Conservation (phyloP, 2,888 invertebrate species). For the Subacronicta megacephala region DNA sequence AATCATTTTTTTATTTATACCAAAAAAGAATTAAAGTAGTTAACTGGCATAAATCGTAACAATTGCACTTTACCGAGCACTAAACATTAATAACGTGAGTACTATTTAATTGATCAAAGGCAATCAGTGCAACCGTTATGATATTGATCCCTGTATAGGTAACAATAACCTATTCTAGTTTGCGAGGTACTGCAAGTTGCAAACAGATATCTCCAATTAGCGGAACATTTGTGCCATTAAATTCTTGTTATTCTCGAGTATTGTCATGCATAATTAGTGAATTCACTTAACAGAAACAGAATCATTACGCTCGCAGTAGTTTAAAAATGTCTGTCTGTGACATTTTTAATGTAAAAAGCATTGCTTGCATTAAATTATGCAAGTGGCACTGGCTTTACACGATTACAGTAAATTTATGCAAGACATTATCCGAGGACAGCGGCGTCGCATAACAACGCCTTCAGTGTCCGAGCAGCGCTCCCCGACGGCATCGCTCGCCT, state of each 20-base stretch:
- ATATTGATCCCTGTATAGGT: conserved; percentile 65
- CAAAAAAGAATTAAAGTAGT: not conserved
- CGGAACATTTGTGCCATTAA: conserved; percentile 73
- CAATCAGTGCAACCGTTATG: conserved; percentile 66
- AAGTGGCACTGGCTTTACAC: conserved; percentile 82
- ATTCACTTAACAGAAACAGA: conserved; percentile 53
- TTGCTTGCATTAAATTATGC: conserved; percentile 82
- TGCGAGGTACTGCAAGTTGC: conserved; percentile 67
- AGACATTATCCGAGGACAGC: conserved; percentile 87
- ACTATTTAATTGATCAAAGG: conserved; percentile 66
- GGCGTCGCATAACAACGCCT: conserved; percentile 87
- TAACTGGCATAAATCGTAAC: conserved; percentile 1
- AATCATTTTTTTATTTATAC: conserved; percentile 7
- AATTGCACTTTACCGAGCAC: conserved; percentile 11
- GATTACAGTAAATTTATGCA: conserved; percentile 88
- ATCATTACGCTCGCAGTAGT: conserved; percentile 32
- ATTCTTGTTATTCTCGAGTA: conserved; percentile 60
- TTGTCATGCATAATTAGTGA: conserved; percentile 60
- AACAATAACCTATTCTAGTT: conserved; percentile 73
- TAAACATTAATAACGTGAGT: conserved; percentile 42
- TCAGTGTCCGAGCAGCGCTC: conserved; percentile 81
- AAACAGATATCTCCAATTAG: conserved; percentile 80
- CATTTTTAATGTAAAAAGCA: conserved; percentile 72
- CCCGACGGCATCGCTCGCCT: conserved; percentile 68
- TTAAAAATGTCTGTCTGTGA: conserved; percentile 61